Conservation (phyloP, 1,140 invertebrate species). For the Scaptodrosophila lebanonensis region DNA sequence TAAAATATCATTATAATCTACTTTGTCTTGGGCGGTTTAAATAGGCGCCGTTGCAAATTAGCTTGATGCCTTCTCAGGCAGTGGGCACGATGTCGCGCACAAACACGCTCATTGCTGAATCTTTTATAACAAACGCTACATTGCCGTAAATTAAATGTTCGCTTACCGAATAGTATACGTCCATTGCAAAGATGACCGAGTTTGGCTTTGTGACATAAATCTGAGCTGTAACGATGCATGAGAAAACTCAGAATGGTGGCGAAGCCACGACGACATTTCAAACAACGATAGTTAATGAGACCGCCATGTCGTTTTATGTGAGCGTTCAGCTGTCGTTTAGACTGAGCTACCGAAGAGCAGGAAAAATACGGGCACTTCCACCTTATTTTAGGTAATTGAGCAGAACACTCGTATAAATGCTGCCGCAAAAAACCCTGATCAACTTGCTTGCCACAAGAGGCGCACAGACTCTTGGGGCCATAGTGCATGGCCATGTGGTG, state of each 20-base stretch:
- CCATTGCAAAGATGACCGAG: not conserved
- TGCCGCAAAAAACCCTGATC: conserved; percentile 1
- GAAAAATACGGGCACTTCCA: conserved; percentile 46
- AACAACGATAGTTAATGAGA: conserved; percentile 23
- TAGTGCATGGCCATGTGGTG: conserved; percentile 43
- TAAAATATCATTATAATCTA: conserved; percentile 11
- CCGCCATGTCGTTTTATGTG: conserved; percentile 33
- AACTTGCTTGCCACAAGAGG: conserved; percentile 32
- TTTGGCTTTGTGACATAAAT: too few species aligned
- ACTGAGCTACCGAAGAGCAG: too few species aligned
- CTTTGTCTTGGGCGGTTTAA: not conserved
- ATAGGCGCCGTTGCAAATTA: not conserved
- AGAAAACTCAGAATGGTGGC: conserved; percentile 13
- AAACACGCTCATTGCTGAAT: conserved; percentile 12
- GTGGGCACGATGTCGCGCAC: conserved; percentile 8
- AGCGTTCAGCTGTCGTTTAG: conserved; percentile 14
- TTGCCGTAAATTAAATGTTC: not conserved
- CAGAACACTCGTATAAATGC: conserved; percentile 31
- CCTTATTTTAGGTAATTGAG: not conserved
- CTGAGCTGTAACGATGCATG: conserved; percentile 34
- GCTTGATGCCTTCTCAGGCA: conserved; percentile 29
- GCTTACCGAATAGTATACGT: not conserved
- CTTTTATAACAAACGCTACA: conserved; percentile 34
- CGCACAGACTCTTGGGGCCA: conserved; percentile 36
- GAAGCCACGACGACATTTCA: conserved; percentile 27